Conservation (phyloP, 2,888 invertebrate species). For the Bombylius discolor region DNA sequence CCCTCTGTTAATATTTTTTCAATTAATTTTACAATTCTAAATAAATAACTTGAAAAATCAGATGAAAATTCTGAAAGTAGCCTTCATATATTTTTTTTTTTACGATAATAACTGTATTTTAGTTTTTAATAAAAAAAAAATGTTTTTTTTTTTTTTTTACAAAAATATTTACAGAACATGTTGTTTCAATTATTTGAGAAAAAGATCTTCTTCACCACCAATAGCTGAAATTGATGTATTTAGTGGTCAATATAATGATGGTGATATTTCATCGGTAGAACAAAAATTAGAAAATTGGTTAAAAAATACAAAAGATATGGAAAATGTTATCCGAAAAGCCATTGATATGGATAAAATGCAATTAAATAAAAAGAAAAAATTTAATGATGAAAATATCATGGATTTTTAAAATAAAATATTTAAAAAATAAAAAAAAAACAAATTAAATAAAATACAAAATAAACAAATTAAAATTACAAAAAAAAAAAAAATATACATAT, state of each 20-base stretch:
- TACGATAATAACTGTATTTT: too few relatives aligned
- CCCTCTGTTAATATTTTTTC: too few relatives aligned
- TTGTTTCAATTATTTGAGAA: slow-evolving; percentile 54
- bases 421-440: not conserved
- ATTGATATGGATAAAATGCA: not conserved
- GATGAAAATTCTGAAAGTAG: too few relatives aligned
- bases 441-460: not conserved
- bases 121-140: too few relatives aligned
- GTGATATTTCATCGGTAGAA: not conserved
- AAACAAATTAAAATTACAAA: not conserved
- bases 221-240: not conserved
- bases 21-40: too few relatives aligned
- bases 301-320: slow-evolving; percentile 1
- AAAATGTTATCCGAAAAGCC: not conserved
- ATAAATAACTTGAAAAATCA: too few relatives aligned
- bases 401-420: slow-evolving; percentile 1
- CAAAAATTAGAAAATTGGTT: slow-evolving; percentile 3
- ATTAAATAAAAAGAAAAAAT: not conserved
- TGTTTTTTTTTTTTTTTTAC: too few relatives aligned
- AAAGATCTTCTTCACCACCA: slow-evolving; percentile 31
- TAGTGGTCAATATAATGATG: not conserved
- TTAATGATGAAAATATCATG: not conserved
- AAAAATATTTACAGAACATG: slow-evolving; percentile 38
- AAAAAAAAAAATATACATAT: not conserved
- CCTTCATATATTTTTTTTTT: too few relatives aligned